Conservation (phyloP, 1,140 invertebrate species). For the Neocloeon triangulifer region DNA sequence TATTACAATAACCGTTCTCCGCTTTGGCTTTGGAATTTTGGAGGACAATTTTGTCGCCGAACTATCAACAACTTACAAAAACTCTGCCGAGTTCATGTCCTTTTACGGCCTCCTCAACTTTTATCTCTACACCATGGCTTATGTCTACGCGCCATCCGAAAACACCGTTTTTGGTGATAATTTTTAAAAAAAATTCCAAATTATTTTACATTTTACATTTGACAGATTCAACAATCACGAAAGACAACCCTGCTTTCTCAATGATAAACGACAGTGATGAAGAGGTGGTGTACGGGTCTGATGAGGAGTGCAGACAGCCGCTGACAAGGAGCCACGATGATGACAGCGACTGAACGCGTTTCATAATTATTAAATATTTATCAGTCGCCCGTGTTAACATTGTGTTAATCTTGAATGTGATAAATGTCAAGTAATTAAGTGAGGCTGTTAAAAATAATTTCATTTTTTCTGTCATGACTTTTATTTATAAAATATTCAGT, state of each 20-base stretch:
- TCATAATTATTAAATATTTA: too few relatives aligned
- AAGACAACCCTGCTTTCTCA: constrained; percentile 91
- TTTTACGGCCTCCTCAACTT: constrained; percentile 90
- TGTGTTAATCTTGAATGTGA: too few relatives aligned
- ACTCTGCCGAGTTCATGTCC: constrained; percentile 82
- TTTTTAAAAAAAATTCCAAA: constrained; percentile 9
- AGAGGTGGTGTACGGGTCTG: constrained; percentile 87
- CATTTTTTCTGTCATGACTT: too few relatives aligned
- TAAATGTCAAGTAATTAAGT: too few relatives aligned
- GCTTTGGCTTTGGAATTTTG: constrained; percentile 69
- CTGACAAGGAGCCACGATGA: constrained; percentile 37
- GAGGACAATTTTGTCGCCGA: constrained; percentile 87
- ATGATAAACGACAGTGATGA: constrained; percentile 98
- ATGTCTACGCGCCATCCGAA: constrained; percentile 73
- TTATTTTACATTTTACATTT: constrained; percentile 5
- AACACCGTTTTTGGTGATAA: constrained; percentile 60
- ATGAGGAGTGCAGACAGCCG: constrained; percentile 59
- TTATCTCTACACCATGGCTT: constrained; percentile 82
- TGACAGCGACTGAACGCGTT: constrained; percentile 39
- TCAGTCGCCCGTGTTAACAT: too few relatives aligned
- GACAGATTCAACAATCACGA: constrained; percentile 45
- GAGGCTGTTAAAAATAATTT: too few relatives aligned
- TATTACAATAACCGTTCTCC: constrained; percentile 48
- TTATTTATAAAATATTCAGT: too few relatives aligned
- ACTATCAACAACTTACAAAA: constrained; percentile 64